Conservation (phyloP, 2,113 vertebrate genomes). For the Nycticorax nycticorax region DNA sequence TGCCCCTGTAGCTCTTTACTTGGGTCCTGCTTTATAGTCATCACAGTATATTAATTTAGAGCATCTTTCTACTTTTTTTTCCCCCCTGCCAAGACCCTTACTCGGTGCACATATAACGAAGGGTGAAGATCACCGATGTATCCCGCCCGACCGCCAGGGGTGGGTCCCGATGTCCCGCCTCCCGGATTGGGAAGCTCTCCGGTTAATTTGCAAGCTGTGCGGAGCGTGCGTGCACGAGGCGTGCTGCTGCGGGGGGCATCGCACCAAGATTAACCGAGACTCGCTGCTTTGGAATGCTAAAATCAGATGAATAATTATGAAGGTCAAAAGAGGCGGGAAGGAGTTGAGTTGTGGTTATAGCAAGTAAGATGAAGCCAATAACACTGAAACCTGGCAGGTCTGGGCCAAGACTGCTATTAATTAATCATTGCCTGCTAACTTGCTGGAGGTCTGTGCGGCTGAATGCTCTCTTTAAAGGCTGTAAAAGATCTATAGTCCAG, state of each 20-base stretch:
- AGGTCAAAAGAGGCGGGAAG: not conserved
- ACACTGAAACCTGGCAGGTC: not conserved
- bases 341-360: not conserved
- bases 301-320: not conserved
- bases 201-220: not conserved
- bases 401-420: not conserved
- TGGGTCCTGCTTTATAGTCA: not conserved
- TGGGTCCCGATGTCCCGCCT: not conserved
- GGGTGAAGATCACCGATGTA: not conserved
- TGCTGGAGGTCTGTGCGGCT: not conserved
- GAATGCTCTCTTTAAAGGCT: not conserved
- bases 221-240: rapidly evolving
- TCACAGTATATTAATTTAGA: not conserved
- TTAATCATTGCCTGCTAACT: not conserved
- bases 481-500: not conserved
- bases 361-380: not conserved
- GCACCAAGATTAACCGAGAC: rapidly evolving
- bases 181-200: not conserved
- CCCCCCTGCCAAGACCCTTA: not conserved
- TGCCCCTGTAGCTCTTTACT: not conserved
- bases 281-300: not conserved
- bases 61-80: not conserved
- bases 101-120: not conserved
- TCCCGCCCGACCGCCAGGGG: not conserved
- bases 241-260: not conserved